Evolutionary conservation across 2,888 invertebrate species (phyloP).

Genomic region (Cosmopolites sordidus): DNA sequence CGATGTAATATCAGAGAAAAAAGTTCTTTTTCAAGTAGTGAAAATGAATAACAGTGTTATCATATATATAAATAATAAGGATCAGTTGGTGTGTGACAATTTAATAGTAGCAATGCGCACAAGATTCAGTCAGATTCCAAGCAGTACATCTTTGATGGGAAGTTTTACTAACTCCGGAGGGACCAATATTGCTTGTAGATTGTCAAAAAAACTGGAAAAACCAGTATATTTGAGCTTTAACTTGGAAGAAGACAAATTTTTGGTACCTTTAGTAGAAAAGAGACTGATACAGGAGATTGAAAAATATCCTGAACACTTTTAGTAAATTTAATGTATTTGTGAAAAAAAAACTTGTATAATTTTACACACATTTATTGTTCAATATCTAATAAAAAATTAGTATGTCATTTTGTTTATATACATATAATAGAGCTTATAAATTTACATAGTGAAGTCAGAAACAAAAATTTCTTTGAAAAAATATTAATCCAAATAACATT

Average conservation of each 20-base stretch:
- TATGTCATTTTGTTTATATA: constrained; percentile 25
- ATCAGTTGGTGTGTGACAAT: constrained; percentile 43
- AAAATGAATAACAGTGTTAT: constrained; percentile 48
- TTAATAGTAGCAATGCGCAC: constrained; percentile 45
- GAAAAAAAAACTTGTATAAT: not conserved
- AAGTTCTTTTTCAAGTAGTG: constrained; percentile 46
- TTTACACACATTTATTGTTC: constrained; percentile 38
- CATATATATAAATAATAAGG: constrained; percentile 48
- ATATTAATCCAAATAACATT: not conserved
- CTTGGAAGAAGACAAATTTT: constrained; percentile 42
- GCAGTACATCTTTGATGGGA: constrained; percentile 47
- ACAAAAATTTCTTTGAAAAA: not conserved
- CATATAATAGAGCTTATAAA: not conserved
- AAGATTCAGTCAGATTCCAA: constrained; percentile 36
- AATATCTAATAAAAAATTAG: constrained; percentile 42
- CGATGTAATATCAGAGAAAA: constrained; percentile 41
- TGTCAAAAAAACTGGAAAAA: constrained; percentile 48
- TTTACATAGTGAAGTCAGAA: not conserved
- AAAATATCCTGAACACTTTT: constrained; percentile 43
- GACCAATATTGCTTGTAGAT: constrained; percentile 33
- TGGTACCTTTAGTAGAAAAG: constrained; percentile 45
- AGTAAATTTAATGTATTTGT: constrained; percentile 9
- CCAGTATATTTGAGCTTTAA: constrained; percentile 52
- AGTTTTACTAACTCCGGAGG: constrained; percentile 38
- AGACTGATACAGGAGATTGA: constrained; percentile 48